These are phyloP conservation scores for Drosophila orena DNA, from an alignment of 1,140 invertebrate genomes.

Conservation along the genomic window DNA sequence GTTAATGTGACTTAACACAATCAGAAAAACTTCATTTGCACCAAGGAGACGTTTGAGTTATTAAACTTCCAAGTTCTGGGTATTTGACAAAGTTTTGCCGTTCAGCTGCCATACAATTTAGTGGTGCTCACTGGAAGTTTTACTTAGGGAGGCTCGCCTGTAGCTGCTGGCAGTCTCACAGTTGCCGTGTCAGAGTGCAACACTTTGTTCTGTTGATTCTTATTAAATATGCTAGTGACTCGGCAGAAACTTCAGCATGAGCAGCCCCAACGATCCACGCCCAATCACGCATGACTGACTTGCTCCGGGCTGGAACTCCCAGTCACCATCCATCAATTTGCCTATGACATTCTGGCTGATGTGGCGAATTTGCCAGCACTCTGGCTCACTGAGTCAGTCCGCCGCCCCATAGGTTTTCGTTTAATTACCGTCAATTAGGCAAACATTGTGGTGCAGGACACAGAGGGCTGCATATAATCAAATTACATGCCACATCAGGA, in stretches of 20 bases:
- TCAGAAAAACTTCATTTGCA: constrained; percentile 1
- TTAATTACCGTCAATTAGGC: constrained; percentile 76
- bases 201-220: constrained; percentile 54
- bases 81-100: constrained; percentile 10
- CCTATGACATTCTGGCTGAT: constrained; percentile 43
- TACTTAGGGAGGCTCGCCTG: constrained; percentile 22
- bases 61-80: background rate
- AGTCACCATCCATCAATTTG: constrained; percentile 70
- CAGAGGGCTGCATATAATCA: constrained; percentile 52
- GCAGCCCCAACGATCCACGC: constrained; percentile 40
- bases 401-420: constrained; percentile 24
- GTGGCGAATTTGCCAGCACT: constrained; percentile 46
- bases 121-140: constrained; percentile 1
- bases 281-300: constrained; percentile 53
- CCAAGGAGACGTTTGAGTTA: background rate
- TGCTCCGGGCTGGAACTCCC: constrained; percentile 24
- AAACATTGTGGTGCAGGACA: constrained; percentile 47
- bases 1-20: no score
- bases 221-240: constrained; percentile 54
- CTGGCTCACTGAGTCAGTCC: background rate
- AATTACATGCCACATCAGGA: constrained; percentile 51
- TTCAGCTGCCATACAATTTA: constrained; percentile 18
- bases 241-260: constrained; percentile 39
- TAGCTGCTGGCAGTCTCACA: constrained; percentile 9
- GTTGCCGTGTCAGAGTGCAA: constrained; percentile 45